A percentile compares a stretch with the other conserved stretches of the same genome.
phyloP scores from a whole-genome alignment of 2,113 vertebrate species.

The Mesembrinibis cayennensis region DNA sequence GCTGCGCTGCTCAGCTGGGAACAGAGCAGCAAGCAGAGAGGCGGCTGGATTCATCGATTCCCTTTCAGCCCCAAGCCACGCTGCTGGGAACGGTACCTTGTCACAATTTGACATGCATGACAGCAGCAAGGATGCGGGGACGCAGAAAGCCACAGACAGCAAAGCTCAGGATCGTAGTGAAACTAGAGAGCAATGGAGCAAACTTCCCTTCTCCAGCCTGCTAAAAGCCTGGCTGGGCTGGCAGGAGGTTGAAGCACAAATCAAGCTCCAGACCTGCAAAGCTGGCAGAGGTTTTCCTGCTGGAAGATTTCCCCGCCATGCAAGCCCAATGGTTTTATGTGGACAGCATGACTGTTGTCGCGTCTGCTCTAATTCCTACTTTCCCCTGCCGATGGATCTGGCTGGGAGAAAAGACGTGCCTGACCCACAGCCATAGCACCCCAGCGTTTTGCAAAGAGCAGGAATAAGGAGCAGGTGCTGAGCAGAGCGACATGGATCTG shows the following conservation, averaged over 20 bases:
- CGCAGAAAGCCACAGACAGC: background rate
- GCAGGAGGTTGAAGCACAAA: background rate
- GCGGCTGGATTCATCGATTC: background rate
- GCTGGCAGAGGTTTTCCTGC: background rate
- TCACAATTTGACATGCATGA: background rate
- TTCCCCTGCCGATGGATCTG: background rate
- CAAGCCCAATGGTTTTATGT: background rate
- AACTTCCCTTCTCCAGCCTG: background rate
- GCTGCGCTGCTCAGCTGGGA: background rate
- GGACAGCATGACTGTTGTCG: accelerated
- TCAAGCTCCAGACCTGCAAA: background rate
- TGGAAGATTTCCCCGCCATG: background rate
- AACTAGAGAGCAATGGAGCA: background rate
- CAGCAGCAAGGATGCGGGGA: background rate
- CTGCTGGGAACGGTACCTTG: background rate
- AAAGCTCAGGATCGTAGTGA: background rate
- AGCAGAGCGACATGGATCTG: background rate
- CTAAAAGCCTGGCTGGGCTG: background rate
- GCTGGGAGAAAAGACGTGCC: background rate
- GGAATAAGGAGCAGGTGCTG: constrained; percentile 11
- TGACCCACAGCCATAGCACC: background rate
- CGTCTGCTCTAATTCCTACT: background rate
- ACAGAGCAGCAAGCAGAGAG: background rate
- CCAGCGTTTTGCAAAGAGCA: background rate
- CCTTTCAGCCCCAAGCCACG: background rate